Evolutionary conservation across 2,113 vertebrate genomes (phyloP).

Genomic region (Sylvia atricapilla): DNA sequence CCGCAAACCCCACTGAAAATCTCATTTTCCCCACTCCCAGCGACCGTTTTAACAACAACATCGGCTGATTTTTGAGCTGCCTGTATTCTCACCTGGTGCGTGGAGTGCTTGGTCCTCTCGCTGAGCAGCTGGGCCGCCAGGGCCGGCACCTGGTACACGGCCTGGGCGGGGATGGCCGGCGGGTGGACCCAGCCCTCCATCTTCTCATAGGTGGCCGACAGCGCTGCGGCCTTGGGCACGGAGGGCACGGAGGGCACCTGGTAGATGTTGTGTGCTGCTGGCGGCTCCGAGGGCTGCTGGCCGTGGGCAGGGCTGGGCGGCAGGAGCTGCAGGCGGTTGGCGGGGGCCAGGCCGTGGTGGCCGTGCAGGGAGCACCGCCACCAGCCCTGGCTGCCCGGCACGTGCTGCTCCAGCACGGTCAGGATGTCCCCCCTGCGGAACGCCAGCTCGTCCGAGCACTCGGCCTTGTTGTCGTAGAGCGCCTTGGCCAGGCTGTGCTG

Average conservation of each 20-base stretch:
- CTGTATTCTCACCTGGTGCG: conserved; percentile 66
- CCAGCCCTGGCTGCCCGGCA: conserved; percentile 84
- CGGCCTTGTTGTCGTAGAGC: conserved; percentile 90
- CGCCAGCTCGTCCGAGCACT: conserved; percentile 87
- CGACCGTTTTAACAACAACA: rapidly evolving
- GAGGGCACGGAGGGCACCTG: conserved; percentile 66
- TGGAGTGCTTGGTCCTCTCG: conserved; percentile 64
- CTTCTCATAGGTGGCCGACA: conserved; percentile 69
- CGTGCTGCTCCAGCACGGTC: conserved; percentile 77
- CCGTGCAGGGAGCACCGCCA: conserved; percentile 89
- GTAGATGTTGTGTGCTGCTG: conserved; percentile 65
- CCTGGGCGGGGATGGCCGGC: neutral
- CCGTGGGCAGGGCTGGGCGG: neutral
- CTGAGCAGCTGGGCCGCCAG: conserved; percentile 58
- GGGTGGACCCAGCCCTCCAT: conserved; percentile 81
- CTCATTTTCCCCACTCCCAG: neutral
- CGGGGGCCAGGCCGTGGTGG: conserved; percentile 85
- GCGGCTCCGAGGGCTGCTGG: rapidly evolving
- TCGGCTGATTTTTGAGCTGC: rapidly evolving
- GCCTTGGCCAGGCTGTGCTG: conserved; percentile 88
- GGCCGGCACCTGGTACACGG: conserved; percentile 54
- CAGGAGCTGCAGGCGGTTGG: conserved; percentile 87
- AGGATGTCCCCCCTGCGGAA: conserved; percentile 90
- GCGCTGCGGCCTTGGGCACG: neutral
- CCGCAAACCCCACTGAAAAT: neutral